These are phyloP conservation scores for Rhopalosiphum padi DNA, from an alignment of 1,140 invertebrate genomes.

Conservation along the genomic window DNA sequence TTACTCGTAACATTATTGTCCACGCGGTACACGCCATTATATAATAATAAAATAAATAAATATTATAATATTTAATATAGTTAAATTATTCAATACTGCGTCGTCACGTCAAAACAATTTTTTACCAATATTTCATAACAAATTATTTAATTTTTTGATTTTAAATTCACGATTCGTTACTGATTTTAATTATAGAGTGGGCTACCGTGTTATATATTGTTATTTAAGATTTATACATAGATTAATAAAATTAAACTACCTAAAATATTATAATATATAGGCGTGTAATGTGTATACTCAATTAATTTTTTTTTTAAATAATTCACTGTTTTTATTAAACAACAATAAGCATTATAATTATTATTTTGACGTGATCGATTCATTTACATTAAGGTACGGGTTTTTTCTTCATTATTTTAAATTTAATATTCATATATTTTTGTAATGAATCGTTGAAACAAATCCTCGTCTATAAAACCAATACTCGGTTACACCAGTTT, in stretches of 20 bases:
- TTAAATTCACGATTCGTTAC: no score
- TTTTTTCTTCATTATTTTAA: background rate
- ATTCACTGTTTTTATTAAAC: background rate
- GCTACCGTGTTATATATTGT: background rate
- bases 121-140: background rate
- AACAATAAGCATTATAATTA: background rate
- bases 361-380: background rate
- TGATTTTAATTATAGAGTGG: background rate
- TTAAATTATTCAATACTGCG: background rate
- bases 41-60: background rate
- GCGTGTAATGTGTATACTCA: no score
- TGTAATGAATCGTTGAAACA: background rate
- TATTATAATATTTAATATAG: no score
- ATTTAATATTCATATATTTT: background rate
- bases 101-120: background rate
- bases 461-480: constrained; percentile 4
- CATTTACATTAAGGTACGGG: background rate
- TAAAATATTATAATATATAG: background rate
- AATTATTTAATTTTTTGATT: background rate
- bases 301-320: background rate
- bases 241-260: background rate
- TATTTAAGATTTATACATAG: no score
- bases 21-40: background rate
- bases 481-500: background rate
- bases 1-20: background rate